These are phyloP conservation scores for Megalops atlanticus DNA, from an alignment of 2,113 vertebrate genomes.

Conservation along the genomic window DNA sequence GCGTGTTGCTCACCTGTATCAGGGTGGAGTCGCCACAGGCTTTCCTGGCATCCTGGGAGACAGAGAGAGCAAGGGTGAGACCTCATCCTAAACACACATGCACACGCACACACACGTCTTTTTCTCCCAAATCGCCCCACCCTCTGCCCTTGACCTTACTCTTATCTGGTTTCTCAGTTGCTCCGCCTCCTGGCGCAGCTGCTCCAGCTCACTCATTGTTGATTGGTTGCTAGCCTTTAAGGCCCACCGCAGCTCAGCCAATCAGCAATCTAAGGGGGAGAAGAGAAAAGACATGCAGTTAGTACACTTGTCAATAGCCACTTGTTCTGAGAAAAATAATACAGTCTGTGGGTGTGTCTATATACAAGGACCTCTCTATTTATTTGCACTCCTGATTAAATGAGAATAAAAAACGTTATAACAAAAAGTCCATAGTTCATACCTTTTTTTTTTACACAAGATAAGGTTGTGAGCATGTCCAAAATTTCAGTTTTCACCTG, in stretches of 20 bases:
- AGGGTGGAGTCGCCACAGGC: slow-evolving; percentile 88
- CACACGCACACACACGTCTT: background rate
- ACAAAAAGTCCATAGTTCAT: no score
- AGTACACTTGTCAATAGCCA: background rate
- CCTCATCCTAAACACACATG: no score
- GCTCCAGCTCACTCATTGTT: slow-evolving; percentile 91
- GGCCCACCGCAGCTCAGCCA: slow-evolving; percentile 55
- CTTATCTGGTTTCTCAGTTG: slow-evolving; percentile 88
- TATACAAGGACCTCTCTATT: no score
- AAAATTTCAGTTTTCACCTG: no score
- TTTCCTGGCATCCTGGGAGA: slow-evolving; percentile 82
- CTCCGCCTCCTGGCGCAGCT: slow-evolving; percentile 90
- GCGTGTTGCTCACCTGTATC: slow-evolving; percentile 75
- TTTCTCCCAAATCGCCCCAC: no score
- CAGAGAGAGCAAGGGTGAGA: background rate
- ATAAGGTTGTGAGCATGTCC: no score
- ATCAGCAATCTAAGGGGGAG: slow-evolving; percentile 54
- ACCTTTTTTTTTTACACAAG: no score
- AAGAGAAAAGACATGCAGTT: background rate
- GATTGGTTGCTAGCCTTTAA: slow-evolving; percentile 53
- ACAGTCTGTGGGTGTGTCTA: no score
- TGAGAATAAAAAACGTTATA: no score
- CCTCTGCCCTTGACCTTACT: slow-evolving; percentile 60
- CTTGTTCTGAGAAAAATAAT: no score
- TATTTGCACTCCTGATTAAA: no score